Evolutionary conservation across 1,140 invertebrate genomes (phyloP), one percentile per base, ranked within the genome.

Genomic region (Limonius californicus): DNA sequence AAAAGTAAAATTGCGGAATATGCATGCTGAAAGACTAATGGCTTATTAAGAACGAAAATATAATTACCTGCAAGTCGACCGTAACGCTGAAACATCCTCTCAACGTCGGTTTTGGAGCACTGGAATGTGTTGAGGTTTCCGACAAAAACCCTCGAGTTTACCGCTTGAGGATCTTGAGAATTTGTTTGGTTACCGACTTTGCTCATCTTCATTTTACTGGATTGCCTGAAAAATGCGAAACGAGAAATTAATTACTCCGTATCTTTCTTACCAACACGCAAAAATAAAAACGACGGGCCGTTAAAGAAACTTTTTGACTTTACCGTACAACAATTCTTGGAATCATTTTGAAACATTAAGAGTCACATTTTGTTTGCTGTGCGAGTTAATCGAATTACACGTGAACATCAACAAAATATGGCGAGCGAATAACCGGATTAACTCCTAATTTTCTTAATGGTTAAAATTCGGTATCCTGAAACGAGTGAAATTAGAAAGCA

Each of bases 81-180:
- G 77, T 94, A 94, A 70, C 89, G 81, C 71, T 90, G 87, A 78
- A 94, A 94, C 84, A 94, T 91, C 66, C 86, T 81, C 74, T 93
- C 90, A 50, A 94, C 89, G 79, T 93, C 91, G 65, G 90, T 91
- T 80, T 94, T 94, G 70, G 85, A 89, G 73, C 91, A 89, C 74
- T 91, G 89, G 81, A 92, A 91, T 70, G 91, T 94, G 81, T 94
- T 94, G 70, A 94, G 83, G 80, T 94, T 94, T 65, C 91, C 92
- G 56, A 94, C 91, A 80, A 94, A 94, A 63, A 94, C 87, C 56
- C 92, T 83, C 66, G 89, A 93, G 78, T 92, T 91, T 69, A 92
- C 88, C 35, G 90, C 90, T 72, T 90, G 87, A 62, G 91, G 91
- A 82, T 94, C 91, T 77, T 90, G 89, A 62, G 88, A 89, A 79